phyloP scores from a whole-genome alignment of 2,888 invertebrate species.

The Rhagophthalmus giganteus region DNA sequence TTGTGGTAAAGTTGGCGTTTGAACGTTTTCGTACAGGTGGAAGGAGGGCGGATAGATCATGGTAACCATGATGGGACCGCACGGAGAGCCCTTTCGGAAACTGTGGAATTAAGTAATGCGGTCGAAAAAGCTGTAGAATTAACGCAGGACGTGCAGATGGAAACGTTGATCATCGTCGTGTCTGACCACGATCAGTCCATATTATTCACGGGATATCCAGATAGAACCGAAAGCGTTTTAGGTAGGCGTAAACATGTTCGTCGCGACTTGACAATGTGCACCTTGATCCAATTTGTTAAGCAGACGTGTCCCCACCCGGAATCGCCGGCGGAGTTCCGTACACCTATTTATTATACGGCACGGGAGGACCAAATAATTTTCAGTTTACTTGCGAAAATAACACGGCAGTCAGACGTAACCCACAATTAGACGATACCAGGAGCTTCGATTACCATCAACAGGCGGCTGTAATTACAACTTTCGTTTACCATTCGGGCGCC shows the following conservation, averaged over 20 bases:
- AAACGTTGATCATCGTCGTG: constrained; percentile 83
- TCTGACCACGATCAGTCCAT: constrained; percentile 83
- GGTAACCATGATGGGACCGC: constrained; percentile 84
- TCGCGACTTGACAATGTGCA: not conserved
- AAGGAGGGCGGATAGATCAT: constrained; percentile 84
- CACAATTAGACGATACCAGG: constrained; percentile 62
- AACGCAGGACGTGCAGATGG: constrained; percentile 56
- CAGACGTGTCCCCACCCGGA: constrained; percentile 67
- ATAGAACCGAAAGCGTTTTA: constrained; percentile 69
- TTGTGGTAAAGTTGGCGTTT: no score
- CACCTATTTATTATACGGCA: constrained; percentile 77
- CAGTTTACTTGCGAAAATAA: constrained; percentile 55
- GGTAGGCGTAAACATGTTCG: constrained; percentile 57
- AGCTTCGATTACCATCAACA: constrained; percentile 73
- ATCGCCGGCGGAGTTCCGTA: constrained; percentile 67
- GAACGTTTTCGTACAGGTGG: constrained; percentile 64
- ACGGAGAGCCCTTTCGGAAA: constrained; percentile 76
- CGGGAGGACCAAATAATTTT: constrained; percentile 72
- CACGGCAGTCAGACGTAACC: constrained; percentile 62
- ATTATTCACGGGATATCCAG: constrained; percentile 76
- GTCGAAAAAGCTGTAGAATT: constrained; percentile 67
- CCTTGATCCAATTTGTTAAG: not conserved
- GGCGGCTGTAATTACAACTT: constrained; percentile 69
- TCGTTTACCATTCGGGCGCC: constrained; percentile 80
- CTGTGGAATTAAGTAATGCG: constrained; percentile 77